Evolutionary conservation across 2,797 vertebrate genomes (phyloP).

Genomic region (Fistularia tabacaria): DNA sequence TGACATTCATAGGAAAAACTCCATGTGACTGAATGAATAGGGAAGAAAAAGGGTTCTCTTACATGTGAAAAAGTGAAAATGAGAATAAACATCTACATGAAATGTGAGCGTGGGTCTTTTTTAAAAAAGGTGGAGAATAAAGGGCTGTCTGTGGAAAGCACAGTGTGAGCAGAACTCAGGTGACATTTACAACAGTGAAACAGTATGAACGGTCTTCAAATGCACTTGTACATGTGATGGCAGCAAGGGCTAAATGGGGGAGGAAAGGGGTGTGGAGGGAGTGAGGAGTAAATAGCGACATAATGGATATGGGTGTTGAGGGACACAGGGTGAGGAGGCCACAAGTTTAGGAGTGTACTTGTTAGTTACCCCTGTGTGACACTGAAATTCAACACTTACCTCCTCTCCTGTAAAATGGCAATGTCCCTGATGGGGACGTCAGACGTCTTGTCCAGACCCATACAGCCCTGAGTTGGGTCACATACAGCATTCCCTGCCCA

Average conservation of each 20-base stretch:
- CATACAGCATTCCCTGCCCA: constrained; percentile 28
- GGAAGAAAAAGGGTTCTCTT: constrained; percentile 44
- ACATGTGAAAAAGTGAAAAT: constrained; percentile 51
- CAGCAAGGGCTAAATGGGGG: constrained; percentile 20
- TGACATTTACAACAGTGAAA: constrained; percentile 75
- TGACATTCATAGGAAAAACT: constrained; percentile 24
- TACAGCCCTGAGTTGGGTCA: constrained; percentile 39
- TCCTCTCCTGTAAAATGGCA: constrained; percentile 49
- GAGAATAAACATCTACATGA: constrained; percentile 61
- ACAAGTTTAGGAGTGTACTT: constrained; percentile 27
- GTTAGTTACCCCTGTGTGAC: constrained; percentile 56
- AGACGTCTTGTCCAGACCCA: constrained; percentile 22
- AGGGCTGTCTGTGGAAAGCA: constrained; percentile 47
- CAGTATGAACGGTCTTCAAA: constrained; percentile 44
- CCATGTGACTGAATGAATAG: constrained; percentile 23
- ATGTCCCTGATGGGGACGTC: constrained; percentile 47
- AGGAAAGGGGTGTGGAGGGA: constrained; percentile 8
- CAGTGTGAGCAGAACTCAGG: constrained; percentile 60
- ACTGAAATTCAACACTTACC: constrained; percentile 67
- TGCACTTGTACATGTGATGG: constrained; percentile 47
- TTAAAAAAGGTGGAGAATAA: constrained; percentile 58
- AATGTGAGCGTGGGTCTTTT: constrained; percentile 51
- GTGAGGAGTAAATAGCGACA: constrained; percentile 31
- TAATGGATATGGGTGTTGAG: constrained; percentile 49
- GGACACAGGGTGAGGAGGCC: constrained; percentile 43